These are phyloP conservation scores for Seira sanloemensis DNA, from an alignment of 2,888 invertebrate species.

Conservation along the genomic window DNA sequence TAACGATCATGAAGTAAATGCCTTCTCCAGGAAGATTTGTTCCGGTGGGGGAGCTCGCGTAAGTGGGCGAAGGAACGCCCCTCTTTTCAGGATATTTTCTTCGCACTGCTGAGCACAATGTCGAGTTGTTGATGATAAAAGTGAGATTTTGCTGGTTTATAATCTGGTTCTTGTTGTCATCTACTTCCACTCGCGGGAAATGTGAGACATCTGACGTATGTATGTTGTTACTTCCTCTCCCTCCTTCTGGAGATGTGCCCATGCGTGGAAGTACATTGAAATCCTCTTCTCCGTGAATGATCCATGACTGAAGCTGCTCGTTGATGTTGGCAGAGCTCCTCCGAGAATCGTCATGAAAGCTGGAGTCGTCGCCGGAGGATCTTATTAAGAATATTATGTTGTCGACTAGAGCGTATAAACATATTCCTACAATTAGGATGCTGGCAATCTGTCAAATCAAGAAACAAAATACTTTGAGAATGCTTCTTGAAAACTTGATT, in stretches of 20 bases:
- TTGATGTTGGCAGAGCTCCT: slow-evolving; percentile 48
- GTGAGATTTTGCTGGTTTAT: slow-evolving; percentile 63
- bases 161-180: neutral
- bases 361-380: slow-evolving; percentile 36
- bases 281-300: slow-evolving; percentile 54
- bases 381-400: slow-evolving; percentile 66
- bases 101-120: slow-evolving; percentile 61
- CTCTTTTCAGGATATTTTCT: slow-evolving; percentile 24
- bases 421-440: slow-evolving; percentile 66
- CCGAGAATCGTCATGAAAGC: slow-evolving; percentile 14
- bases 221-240: neutral
- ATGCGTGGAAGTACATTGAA: neutral
- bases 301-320: slow-evolving; percentile 69
- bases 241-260: neutral
- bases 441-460: slow-evolving; percentile 63
- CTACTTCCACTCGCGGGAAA: no score
- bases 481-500: neutral
- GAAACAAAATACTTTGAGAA: neutral
- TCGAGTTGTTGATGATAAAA: slow-evolving; percentile 69
- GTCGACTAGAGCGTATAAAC: slow-evolving; percentile 72
- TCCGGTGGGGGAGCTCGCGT: neutral
- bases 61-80: no score
- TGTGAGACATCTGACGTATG: slow-evolving; percentile 38
- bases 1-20: slow-evolving; percentile 73
- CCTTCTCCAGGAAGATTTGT: slow-evolving; percentile 46